Conservation (phyloP, 1,140 invertebrate species). For the Brachionus manjavacas region DNA sequence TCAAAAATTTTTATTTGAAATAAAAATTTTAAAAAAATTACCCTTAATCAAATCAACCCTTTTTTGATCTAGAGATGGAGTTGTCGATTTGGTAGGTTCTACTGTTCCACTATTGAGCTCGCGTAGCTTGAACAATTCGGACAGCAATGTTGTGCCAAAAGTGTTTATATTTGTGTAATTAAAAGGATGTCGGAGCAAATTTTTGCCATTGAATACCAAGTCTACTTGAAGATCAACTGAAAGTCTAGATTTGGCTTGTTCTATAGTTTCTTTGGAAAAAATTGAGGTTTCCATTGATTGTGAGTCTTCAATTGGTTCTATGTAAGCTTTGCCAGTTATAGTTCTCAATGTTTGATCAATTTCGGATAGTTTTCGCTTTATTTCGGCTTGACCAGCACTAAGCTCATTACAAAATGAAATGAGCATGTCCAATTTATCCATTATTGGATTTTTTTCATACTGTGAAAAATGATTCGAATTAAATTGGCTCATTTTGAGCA, state of each 20-base stretch:
- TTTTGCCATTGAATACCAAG: background rate
- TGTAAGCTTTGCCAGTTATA: background rate
- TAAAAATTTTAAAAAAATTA: background rate
- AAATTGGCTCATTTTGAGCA: background rate
- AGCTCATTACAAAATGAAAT: slow-evolving; percentile 6
- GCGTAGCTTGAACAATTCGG: background rate
- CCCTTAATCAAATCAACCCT: slow-evolving; percentile 18
- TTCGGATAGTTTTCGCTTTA: background rate
- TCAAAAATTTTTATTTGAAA: background rate
- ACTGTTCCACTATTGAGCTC: slow-evolving; percentile 10
- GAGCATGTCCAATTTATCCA: background rate
- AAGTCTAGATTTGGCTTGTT: slow-evolving; percentile 2
- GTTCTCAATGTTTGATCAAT: background rate
- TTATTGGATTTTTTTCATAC: background rate
- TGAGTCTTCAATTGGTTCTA: background rate
- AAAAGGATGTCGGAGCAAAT: background rate
- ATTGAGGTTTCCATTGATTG: background rate
- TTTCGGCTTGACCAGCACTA: slow-evolving; percentile 8
- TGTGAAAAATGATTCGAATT: background rate
- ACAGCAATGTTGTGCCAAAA: slow-evolving; percentile 13
- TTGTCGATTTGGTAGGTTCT: slow-evolving; percentile 9
- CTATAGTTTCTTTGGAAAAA: background rate
- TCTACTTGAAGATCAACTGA: background rate
- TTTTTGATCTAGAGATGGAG: background rate
- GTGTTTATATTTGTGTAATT: slow-evolving; percentile 25